These are phyloP conservation scores for Cardiocondyla obscurior DNA, from an alignment of 1,140 invertebrate genomes.

Conservation along the genomic window DNA sequence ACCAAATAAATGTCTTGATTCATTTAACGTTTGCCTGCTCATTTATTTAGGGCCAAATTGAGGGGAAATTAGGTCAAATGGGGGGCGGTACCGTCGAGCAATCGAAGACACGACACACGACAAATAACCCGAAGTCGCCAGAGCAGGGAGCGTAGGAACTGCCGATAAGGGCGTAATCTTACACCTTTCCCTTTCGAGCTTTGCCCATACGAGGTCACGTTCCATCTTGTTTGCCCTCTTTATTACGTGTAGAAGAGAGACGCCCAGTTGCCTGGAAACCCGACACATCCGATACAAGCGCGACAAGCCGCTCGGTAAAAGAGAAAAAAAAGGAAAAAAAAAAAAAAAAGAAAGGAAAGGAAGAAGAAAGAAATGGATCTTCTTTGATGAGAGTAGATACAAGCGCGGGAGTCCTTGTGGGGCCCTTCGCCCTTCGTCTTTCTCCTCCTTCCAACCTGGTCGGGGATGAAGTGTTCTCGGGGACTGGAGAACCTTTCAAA, in stretches of 20 bases:
- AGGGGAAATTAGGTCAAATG: conserved; percentile 78
- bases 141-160: conserved; percentile 16
- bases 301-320: conserved; percentile 2
- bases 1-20: conserved; percentile 79
- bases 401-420: conserved; percentile 56
- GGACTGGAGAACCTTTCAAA: conserved; percentile 65
- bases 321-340: conserved; percentile 27
- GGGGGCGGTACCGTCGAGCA: conserved; percentile 47
- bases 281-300: conserved; percentile 63
- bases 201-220: conserved; percentile 64
- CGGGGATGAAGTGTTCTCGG: conserved; percentile 63
- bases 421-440: conserved; percentile 60
- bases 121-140: conserved; percentile 70
- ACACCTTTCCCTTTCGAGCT: conserved; percentile 71
- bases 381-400: conserved; percentile 70
- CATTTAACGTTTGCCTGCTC: conserved; percentile 74
- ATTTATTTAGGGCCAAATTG: conserved; percentile 76
- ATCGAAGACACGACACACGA: conserved; percentile 72
- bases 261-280: conserved; percentile 67
- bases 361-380: conserved; percentile 62
- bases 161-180: conserved; percentile 76
- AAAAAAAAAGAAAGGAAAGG: conserved; percentile 33
- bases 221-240: conserved; percentile 72
- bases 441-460: conserved; percentile 30
- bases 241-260: conserved; percentile 67